Evolutionary conservation across 23 tunicate genomes (phyloP).

Genomic region (Pegea sp.): DNA sequence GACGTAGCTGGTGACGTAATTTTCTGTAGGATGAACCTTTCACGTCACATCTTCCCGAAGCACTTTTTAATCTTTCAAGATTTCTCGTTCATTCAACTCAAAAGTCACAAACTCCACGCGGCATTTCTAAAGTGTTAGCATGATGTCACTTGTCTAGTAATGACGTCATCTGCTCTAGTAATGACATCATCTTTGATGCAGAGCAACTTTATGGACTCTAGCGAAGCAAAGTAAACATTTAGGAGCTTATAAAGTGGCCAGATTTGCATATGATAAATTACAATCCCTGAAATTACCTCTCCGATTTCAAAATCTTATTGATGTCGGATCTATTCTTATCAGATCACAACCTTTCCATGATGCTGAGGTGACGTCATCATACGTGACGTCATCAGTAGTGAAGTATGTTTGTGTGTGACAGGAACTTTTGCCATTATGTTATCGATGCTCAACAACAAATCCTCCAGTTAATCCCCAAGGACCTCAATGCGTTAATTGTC

Average conservation of each 20-base stretch:
- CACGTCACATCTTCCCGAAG: slow-evolving; percentile 86
- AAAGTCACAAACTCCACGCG: too few species aligned
- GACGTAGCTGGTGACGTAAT: too few species aligned
- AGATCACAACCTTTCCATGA: slow-evolving; percentile 88
- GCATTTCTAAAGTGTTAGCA: too few species aligned
- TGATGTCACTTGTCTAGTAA: too few species aligned
- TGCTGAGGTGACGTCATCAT: slow-evolving; percentile 21
- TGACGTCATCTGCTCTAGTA: too few species aligned
- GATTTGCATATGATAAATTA: slow-evolving; percentile 75
- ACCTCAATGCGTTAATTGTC: slow-evolving; percentile 74
- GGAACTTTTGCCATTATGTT: slow-evolving; percentile 82
- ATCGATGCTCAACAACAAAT: slow-evolving; percentile 82
- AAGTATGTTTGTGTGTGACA: not conserved
- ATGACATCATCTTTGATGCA: slow-evolving; percentile 2
- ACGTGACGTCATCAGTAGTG: not conserved
- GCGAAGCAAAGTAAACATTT: slow-evolving; percentile 75
- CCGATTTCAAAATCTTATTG: slow-evolving; percentile 69
- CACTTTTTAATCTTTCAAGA: slow-evolving; percentile 73
- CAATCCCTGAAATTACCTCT: slow-evolving; percentile 55
- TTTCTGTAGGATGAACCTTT: slow-evolving; percentile 66
- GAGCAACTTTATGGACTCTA: slow-evolving; percentile 76
- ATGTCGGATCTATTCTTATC: slow-evolving; percentile 70
- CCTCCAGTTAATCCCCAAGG: slow-evolving; percentile 74
- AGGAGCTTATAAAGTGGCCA: slow-evolving; percentile 80
- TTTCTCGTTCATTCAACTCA: slow-evolving; percentile 78